Conservation (phyloP, 2,113 vertebrate genomes). For the Crypturellus undulatus region DNA sequence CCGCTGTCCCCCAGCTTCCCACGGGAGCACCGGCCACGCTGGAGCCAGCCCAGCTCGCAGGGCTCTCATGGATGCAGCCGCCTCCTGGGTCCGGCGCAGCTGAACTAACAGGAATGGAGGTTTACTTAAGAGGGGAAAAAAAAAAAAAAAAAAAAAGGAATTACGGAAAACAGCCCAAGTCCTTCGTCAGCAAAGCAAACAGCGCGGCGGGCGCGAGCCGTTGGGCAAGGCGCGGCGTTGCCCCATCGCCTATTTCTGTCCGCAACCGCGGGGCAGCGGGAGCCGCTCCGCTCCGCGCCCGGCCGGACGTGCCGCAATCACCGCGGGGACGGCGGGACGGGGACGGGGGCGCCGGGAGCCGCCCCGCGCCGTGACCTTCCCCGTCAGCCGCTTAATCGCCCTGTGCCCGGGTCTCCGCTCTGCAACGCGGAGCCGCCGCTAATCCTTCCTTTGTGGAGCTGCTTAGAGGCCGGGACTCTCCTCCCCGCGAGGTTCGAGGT, state of each 20-base stretch:
- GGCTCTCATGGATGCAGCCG: not conserved
- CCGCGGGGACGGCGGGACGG: accelerated
- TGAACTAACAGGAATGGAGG: conserved; percentile 43
- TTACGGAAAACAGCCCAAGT: not conserved
- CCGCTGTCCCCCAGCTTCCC: not conserved
- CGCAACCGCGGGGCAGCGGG: conserved; percentile 24
- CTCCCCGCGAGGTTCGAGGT: not conserved
- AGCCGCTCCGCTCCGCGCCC: not conserved
- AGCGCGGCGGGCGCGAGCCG: not conserved
- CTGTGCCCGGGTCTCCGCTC: not conserved
- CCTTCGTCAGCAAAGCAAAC: conserved; percentile 66
- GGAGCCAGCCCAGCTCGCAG: not conserved
- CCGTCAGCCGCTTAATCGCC: not conserved
- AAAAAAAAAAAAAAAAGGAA: not conserved
- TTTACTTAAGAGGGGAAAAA: conserved; percentile 23
- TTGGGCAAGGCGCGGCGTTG: conserved; percentile 49
- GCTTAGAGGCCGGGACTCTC: not conserved
- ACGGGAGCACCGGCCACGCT: not conserved
- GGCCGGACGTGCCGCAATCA: conserved; percentile 41
- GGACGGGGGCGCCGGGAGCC: not conserved
- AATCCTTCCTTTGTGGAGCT: not conserved
- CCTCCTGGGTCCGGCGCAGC: conserved; percentile 10
- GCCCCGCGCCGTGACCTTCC: not conserved
- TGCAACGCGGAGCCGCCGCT: not conserved
- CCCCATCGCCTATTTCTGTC: conserved; percentile 63